Base-by-base conservation (phyloP, 2,888 invertebrate genomes). In the Drosophila maculinotata region DNA sequence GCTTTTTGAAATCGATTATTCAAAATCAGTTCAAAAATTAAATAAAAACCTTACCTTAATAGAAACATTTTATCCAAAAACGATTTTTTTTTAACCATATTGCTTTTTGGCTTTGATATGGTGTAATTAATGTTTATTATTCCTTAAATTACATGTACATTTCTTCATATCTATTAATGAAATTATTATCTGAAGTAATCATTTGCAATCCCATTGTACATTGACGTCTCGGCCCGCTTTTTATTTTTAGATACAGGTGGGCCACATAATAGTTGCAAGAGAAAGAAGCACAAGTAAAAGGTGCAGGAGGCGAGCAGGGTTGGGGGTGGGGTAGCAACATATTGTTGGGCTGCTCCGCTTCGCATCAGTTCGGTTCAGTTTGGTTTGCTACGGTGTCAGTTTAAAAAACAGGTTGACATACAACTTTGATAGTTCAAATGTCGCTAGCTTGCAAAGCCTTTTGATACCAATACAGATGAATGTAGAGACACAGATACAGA, bases 401-500 rank as follows among this genome's bases (percentile, higher is more conserved):
- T 67, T 71, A 17, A 57, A n/a, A 72, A 83, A 83, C 84, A 80
- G 77, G 77, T 83, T 79, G 84, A 80, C 80, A 83, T 58, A 64
- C 60, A 72, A 66, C 77, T 68, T 70, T 56, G 31, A 44, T 67
- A 72, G 78, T 83, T 79, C 80, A 79, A 83, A 83, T 76, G 83
- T 79, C 83, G 57, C 12, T 59, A 47, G 28, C 17, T 38, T 38
- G n/a, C 12, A 45, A 49, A 25, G 28, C 14, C 36, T 36, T 35
- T 54, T 44, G 38, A 31, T 51, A 25, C 28, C 33, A 17, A 23
- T 47, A 10, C 26, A 49, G 45, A 30, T 53, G 45, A 25, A 42
- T 31, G 28, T 52, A 17, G 7, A 15, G 12, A 38, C 30, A 3
- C 9, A 42, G 28, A 31, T 30, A 36, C 35, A 47, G 39, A 41